These are phyloP conservation scores for Phyto melanocephala DNA, from an alignment of 2,888 invertebrate species.

Conservation along the genomic window DNA sequence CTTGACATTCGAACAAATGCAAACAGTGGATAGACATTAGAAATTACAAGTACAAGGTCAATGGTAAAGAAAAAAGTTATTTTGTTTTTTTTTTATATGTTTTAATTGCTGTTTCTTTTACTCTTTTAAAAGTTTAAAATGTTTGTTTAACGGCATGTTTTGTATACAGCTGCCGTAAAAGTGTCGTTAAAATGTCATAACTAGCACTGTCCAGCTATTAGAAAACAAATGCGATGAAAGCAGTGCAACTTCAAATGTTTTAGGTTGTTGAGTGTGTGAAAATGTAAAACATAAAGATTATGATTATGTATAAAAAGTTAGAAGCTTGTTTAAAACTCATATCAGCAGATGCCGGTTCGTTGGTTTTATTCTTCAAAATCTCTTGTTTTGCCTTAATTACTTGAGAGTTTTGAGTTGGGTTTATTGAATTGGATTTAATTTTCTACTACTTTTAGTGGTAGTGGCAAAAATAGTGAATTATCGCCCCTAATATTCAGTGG, in stretches of 20 bases:
- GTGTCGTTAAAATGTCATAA: conserved; percentile 11
- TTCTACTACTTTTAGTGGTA: no score
- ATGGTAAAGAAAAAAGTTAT: conserved; percentile 3
- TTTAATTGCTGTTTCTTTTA: neutral
- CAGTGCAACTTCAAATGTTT: neutral
- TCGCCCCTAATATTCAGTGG: no score
- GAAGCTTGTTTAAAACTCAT: neutral
- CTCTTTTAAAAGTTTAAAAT: neutral
- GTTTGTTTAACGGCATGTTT: neutral
- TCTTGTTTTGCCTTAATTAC: no score
- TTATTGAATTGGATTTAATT: no score
- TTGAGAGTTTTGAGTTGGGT: no score
- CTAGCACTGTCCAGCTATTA: neutral
- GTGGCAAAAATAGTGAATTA: no score
- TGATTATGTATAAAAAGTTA: neutral
- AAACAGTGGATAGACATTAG: neutral
- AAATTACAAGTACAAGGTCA: conserved; percentile 48
- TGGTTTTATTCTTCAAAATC: no score
- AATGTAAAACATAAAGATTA: neutral
- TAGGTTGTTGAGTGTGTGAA: neutral
- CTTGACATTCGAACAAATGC: conserved; percentile 38
- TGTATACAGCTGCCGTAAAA: neutral
- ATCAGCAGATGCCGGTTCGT: neutral
- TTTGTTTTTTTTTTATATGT: no score
- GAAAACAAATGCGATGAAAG: neutral